Percentiles rank a stretch among this genome's conserved stretches.
Evolutionary conservation across 2,113 vertebrate genomes (phyloP).

Genomic region (Eubucco bourcierii): DNA sequence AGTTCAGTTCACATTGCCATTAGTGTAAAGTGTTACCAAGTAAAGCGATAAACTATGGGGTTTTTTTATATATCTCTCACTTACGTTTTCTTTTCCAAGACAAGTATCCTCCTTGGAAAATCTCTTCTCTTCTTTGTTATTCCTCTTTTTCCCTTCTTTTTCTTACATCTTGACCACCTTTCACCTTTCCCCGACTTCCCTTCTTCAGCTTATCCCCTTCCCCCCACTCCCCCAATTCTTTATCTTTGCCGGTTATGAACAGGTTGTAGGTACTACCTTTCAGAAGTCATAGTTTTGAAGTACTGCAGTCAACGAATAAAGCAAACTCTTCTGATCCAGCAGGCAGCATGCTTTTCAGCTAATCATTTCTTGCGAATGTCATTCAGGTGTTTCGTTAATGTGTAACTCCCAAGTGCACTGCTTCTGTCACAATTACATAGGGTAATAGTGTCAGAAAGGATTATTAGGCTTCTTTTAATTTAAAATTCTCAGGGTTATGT

Average conservation of each 20-base stretch:
- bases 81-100: background rate
- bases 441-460: background rate
- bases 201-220: background rate
- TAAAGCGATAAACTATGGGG: background rate
- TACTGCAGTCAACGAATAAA: conserved; percentile 42
- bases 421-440: conserved; percentile 20
- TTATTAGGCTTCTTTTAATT: conserved; percentile 14
- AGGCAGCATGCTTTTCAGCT: conserved; percentile 34
- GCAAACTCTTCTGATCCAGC: conserved; percentile 7
- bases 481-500: conserved; percentile 9
- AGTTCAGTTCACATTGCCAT: background rate
- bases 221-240: background rate
- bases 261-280: background rate
- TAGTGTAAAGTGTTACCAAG: background rate
- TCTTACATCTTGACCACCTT: background rate
- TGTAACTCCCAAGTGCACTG: background rate
- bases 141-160: too few species aligned
- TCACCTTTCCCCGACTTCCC: background rate
- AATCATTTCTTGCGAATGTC: conserved; percentile 46
- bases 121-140: too few species aligned
- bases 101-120: background rate
- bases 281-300: conserved; percentile 26
- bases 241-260: background rate
- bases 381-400: conserved; percentile 43
- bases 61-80: background rate